Conservation (phyloP, 2,888 invertebrate genomes). For the Xylophagus ater region DNA sequence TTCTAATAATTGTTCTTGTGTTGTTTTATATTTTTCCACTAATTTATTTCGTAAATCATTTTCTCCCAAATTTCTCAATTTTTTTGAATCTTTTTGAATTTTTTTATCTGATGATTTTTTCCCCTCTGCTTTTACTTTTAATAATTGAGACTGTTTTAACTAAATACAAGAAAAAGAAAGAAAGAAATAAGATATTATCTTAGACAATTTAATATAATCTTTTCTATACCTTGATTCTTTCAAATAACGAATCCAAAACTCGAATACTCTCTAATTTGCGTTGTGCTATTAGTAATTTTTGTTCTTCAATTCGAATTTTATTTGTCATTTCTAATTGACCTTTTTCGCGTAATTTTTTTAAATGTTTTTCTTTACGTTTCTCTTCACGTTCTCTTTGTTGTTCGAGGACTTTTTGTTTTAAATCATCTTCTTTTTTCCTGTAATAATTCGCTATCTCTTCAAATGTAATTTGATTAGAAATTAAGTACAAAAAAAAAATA, state of each 20-base stretch:
- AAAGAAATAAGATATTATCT: neutral
- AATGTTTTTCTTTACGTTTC: slow-evolving; percentile 61
- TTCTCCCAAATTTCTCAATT: slow-evolving; percentile 2
- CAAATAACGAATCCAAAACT: slow-evolving; percentile 75
- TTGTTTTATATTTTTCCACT: slow-evolving; percentile 35
- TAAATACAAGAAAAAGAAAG: neutral
- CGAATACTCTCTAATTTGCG: slow-evolving; percentile 82
- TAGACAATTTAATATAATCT: neutral
- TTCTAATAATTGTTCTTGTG: slow-evolving; percentile 34
- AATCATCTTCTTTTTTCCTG: slow-evolving; percentile 48
- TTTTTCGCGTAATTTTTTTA: slow-evolving; percentile 66
- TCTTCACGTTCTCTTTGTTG: slow-evolving; percentile 53
- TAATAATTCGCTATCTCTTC: slow-evolving; percentile 28
- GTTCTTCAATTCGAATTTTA: slow-evolving; percentile 76
- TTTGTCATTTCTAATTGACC: slow-evolving; percentile 69
- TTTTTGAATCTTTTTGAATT: slow-evolving; percentile 2
- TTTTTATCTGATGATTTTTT: slow-evolving; percentile 1
- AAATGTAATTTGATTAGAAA: slow-evolving; percentile 15
- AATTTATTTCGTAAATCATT: slow-evolving; percentile 30
- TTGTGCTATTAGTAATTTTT: slow-evolving; percentile 72
- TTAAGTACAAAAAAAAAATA: neutral
- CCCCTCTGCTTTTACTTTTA: slow-evolving; percentile 1
- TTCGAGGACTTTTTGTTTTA: slow-evolving; percentile 43
- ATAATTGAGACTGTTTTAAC: slow-evolving; percentile 2
- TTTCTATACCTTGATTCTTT: slow-evolving; percentile 67